phyloP scores from a whole-genome alignment of 2,888 invertebrate species.

The Spialia ferax region DNA sequence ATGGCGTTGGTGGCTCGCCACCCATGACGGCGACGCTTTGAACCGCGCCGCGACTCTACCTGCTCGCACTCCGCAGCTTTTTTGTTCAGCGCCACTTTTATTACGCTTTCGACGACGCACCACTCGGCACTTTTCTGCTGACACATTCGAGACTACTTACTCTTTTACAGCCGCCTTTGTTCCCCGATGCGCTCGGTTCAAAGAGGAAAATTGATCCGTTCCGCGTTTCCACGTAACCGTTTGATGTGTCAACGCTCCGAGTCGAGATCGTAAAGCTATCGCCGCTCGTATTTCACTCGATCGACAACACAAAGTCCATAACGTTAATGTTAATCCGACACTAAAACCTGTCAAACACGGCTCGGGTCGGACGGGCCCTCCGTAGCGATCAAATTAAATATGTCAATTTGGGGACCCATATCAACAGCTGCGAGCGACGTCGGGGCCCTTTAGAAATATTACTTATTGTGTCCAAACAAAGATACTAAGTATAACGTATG shows the following conservation, averaged over 20 bases:
- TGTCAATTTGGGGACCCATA: conserved; percentile 86
- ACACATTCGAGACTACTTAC: conserved; percentile 81
- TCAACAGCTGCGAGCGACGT: conserved; percentile 86
- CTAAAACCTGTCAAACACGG: conserved; percentile 84
- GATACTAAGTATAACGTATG: conserved; percentile 87
- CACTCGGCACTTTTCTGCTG: conserved; percentile 75
- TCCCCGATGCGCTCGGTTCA: conserved; percentile 69
- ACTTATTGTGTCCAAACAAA: conserved; percentile 87
- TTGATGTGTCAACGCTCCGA: conserved; percentile 71
- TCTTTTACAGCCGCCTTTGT: conserved; percentile 78
- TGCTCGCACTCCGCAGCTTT: conserved; percentile 63
- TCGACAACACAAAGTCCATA: conserved; percentile 76
- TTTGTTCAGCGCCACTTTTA: conserved; percentile 84
- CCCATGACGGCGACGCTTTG: conserved; percentile 84
- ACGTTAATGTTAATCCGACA: conserved; percentile 83
- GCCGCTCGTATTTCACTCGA: conserved; percentile 57
- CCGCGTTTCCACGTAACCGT: conserved; percentile 64
- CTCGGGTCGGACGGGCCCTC: conserved; percentile 72
- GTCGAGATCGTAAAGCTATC: conserved; percentile 40
- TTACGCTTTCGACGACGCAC: conserved; percentile 76
- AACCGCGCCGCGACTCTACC: conserved; percentile 73
- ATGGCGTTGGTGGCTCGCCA: conserved; percentile 85
- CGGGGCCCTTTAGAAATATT: conserved; percentile 85
- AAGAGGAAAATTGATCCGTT: conserved; percentile 79
- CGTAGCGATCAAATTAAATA: conserved; percentile 86